Evolutionary conservation across 2,888 invertebrate genomes (phyloP).

Genomic region (Nephrocerus scutellatus): DNA sequence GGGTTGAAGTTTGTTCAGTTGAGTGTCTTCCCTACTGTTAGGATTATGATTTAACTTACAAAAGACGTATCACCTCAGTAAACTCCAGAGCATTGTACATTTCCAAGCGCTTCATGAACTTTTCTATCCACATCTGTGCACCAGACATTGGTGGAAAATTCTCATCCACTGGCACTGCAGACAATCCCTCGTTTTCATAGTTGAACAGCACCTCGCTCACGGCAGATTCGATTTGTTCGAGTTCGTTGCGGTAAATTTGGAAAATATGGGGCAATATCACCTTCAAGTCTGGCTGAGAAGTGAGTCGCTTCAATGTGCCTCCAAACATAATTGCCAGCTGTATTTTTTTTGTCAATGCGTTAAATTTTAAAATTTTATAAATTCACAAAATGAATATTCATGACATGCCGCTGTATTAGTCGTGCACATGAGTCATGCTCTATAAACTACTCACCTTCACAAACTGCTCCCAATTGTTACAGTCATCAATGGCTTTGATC

Average conservation of each 20-base stretch:
- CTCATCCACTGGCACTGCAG: slow-evolving; percentile 28
- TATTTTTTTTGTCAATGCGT: too few species aligned
- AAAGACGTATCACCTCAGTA: slow-evolving; percentile 26
- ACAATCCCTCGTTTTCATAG: slow-evolving; percentile 29
- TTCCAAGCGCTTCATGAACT: slow-evolving; percentile 53
- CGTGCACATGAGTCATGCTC: too few species aligned
- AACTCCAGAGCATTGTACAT: slow-evolving; percentile 30
- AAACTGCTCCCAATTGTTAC: slow-evolving; percentile 52
- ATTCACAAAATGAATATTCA: too few species aligned
- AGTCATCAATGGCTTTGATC: slow-evolving; percentile 55
- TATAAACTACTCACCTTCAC: slow-evolving; percentile 52
- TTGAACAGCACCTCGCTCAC: slow-evolving; percentile 29
- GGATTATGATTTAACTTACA: slow-evolving; percentile 34
- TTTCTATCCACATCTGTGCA: slow-evolving; percentile 65
- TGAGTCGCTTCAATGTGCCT: slow-evolving; percentile 50
- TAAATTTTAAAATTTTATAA: too few species aligned
- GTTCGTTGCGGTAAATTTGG: slow-evolving; percentile 43
- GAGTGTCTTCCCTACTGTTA: not conserved
- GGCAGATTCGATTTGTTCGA: slow-evolving; percentile 34
- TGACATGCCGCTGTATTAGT: too few species aligned
- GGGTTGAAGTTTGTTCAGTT: too few species aligned
- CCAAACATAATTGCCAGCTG: slow-evolving; percentile 49
- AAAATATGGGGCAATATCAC: slow-evolving; percentile 50
- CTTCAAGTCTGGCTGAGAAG: slow-evolving; percentile 52
- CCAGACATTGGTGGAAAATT: slow-evolving; percentile 66